Evolutionary conservation across 2,113 vertebrate species (phyloP).

Genomic region (Triplophysa tibetana): DNA sequence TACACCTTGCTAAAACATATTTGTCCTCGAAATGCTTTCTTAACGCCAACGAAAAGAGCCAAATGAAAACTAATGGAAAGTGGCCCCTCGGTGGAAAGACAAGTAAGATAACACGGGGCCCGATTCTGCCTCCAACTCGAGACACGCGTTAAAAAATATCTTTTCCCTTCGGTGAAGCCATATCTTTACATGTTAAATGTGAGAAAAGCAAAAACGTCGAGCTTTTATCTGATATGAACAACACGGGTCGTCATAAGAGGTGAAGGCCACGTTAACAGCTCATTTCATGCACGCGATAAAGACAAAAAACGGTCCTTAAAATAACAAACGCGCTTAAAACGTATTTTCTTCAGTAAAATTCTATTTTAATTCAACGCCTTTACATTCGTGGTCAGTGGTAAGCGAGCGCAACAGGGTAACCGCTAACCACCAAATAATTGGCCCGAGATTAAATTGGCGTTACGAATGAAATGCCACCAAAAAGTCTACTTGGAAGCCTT

Average conservation of each 20-base stretch:
- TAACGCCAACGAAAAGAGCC: constrained; percentile 14
- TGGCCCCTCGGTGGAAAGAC: not conserved
- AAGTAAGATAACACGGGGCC: not conserved
- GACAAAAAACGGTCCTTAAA: not conserved
- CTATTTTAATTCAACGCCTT: not conserved
- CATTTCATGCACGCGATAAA: not conserved
- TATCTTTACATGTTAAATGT: not conserved
- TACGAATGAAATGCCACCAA: not conserved
- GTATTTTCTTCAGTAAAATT: not conserved
- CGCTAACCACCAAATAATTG: not conserved
- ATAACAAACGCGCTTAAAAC: no score
- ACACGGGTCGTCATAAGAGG: not conserved
- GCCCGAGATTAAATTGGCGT: not conserved
- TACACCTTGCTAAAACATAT: constrained; percentile 32
- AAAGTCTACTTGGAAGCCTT: not conserved
- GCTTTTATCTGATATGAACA: constrained; percentile 26
- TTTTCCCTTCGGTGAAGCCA: not conserved
- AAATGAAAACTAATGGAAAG: not conserved
- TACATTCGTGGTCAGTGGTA: not conserved
- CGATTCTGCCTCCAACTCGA: not conserved
- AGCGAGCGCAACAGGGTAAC: constrained; percentile 13
- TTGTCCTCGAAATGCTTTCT: not conserved
- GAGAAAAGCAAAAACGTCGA: not conserved
- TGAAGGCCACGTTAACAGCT: not conserved
- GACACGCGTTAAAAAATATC: not conserved